These are phyloP conservation scores for Gadopsis marmoratus DNA, from an alignment of 2,797 vertebrate species.

Conservation along the genomic window DNA sequence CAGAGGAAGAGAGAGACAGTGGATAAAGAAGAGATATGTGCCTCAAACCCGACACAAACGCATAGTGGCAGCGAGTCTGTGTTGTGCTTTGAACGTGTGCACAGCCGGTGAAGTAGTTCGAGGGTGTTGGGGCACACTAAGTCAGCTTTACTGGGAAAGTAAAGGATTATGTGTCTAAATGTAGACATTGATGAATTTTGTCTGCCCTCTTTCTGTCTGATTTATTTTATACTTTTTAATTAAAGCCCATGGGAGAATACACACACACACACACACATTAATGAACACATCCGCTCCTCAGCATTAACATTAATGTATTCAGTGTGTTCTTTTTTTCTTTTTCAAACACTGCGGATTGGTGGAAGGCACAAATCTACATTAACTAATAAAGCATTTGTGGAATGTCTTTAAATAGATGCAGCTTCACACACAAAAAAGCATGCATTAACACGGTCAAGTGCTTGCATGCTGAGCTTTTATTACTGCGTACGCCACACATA, in stretches of 20 bases:
- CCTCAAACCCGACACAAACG: slow-evolving; percentile 28
- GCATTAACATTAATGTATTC: slow-evolving; percentile 47
- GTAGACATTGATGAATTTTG: slow-evolving; percentile 3
- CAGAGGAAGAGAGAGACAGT: slow-evolving; percentile 43
- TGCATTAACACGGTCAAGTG: not conserved
- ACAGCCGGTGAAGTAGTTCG: slow-evolving; percentile 6
- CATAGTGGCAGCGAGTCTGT: not conserved
- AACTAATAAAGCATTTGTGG: not conserved
- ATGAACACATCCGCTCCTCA: slow-evolving; percentile 4
- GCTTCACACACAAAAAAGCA: not conserved
- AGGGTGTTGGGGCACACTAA: not conserved
- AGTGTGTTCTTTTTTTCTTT: slow-evolving; percentile 33
- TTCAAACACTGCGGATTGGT: not conserved
- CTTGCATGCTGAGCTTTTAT: slow-evolving; percentile 2
- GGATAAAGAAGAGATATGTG: slow-evolving; percentile 8
- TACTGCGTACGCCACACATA: not conserved
- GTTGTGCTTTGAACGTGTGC: slow-evolving; percentile 24
- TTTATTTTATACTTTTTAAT: slow-evolving; percentile 28
- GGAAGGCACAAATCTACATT: not conserved
- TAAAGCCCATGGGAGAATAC: not conserved
- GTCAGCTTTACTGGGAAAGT: slow-evolving; percentile 1
- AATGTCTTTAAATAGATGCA: not conserved
- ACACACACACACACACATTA: not conserved
- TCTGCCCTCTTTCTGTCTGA: slow-evolving; percentile 21
- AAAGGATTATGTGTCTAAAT: slow-evolving; percentile 4